Evolutionary conservation across 2,888 invertebrate species (phyloP), one percentile per base, ranked within the genome.

Genomic region (Caradrina clavipalpis): DNA sequence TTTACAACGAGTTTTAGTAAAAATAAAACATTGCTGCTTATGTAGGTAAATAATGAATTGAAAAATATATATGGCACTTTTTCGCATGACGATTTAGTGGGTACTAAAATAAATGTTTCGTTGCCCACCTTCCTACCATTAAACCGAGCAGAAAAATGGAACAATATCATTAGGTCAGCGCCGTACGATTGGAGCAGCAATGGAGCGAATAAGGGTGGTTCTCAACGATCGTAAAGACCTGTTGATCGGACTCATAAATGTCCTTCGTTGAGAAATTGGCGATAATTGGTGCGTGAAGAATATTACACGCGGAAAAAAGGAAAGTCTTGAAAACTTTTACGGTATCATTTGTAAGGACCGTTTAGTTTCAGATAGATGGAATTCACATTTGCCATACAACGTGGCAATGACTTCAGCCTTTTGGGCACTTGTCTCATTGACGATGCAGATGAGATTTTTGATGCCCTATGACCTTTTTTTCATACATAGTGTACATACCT

Each of bases 161-260:
- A 67, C 47, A 49, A 55, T 47, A 66, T 60, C 47, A 56, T 63
- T 78, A 67, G 55, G 69, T 67, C 67, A 56, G 63, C 42, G n/a
- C 58, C 55, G 50, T 50, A 50, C 50, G 45, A 65, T 73, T 65
- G 50, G 57, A 66, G 39, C 17, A 57, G 54, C 60, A 53, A 62
- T 67, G 64, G 56, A 64, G 63, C 49, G 66, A 15, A 73, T 39
- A 47, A 69, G 53, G 42, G 49, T 26, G n/a, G 59, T 63, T 56
- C 56, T 53, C 55, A 51, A 49, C 31, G 59, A 47, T 59, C 49
- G 58, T 73, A 53, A 70, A 59, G 49, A 80, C 80, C 73, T 80
- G 80, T 80, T 80, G 79, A 80, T 58, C 59, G 35, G 21, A 13
- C 61, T 67, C 64, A 57, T 69, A 51, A 73, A 69, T 63, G 22